Evolutionary conservation across 2,888 invertebrate genomes (phyloP).

Genomic region (Tridacna crocea): DNA sequence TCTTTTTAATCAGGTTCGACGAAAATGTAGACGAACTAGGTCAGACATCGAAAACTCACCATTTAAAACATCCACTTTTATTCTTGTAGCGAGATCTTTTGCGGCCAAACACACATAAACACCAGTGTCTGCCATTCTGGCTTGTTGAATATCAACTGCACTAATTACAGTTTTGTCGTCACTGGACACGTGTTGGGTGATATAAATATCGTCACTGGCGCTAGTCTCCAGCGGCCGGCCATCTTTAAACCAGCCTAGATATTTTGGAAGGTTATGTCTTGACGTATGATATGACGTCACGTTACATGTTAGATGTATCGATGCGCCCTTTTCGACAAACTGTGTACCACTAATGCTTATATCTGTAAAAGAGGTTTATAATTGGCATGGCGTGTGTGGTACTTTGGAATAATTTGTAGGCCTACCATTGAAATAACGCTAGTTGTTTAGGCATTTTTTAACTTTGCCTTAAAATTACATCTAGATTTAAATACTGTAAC

Average conservation of each 20-base stretch:
- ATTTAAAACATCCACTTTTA: conserved; percentile 63
- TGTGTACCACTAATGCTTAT: conserved; percentile 65
- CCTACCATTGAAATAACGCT: no score
- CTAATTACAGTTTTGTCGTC: conserved; percentile 56
- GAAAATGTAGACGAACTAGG: no score
- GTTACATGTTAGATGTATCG: conserved; percentile 61
- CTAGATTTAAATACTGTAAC: no score
- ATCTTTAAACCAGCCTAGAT: conserved; percentile 67
- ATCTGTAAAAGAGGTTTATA: conserved; percentile 36
- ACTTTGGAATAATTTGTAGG: not conserved
- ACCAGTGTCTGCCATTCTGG: conserved; percentile 61
- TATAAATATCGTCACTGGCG: conserved; percentile 35
- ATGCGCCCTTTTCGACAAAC: conserved; percentile 61
- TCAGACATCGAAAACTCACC: conserved; percentile 38
- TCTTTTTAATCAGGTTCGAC: no score
- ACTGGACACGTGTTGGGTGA: conserved; percentile 61
- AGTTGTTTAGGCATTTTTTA: no score
- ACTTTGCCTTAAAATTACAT: no score
- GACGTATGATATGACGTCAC: conserved; percentile 55
- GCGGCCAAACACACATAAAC: conserved; percentile 64
- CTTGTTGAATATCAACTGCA: conserved; percentile 53
- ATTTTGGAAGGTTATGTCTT: conserved; percentile 35
- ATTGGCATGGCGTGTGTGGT: no score
- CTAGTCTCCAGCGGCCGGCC: conserved; percentile 42
- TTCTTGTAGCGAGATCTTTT: conserved; percentile 56